phyloP scores from a whole-genome alignment of 2,113 vertebrate species.

The Urocynchramus pylzowi region DNA sequence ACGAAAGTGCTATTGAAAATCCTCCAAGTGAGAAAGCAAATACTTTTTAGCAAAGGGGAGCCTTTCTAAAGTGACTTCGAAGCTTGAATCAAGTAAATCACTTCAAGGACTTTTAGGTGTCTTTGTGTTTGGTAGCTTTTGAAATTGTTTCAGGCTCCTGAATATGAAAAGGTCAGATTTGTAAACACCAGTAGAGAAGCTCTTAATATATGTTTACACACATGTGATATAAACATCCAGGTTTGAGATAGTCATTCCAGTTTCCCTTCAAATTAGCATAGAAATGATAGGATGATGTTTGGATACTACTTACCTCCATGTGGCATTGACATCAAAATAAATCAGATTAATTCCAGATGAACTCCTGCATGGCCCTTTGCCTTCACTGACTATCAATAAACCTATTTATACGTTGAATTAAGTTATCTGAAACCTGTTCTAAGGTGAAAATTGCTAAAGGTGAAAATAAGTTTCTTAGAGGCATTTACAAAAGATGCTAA shows the following conservation, averaged over 20 bases:
- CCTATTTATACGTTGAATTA: fast-evolving
- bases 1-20: neutral
- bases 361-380: neutral
- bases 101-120: neutral
- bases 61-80: neutral
- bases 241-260: neutral
- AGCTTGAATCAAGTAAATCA: neutral
- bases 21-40: slow-evolving; percentile 4
- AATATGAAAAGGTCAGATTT: neutral
- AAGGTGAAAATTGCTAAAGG: neutral
- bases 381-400: neutral
- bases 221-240: neutral
- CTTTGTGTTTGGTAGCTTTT: neutral
- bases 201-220: neutral
- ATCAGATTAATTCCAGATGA: neutral
- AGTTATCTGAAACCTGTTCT: neutral
- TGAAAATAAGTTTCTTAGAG: neutral
- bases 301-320: neutral
- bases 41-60: neutral
- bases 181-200: neutral
- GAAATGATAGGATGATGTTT: neutral
- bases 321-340: neutral
- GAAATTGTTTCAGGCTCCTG: neutral
- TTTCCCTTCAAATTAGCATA: neutral
- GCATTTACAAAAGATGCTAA: neutral